Conservation (phyloP, 1,140 invertebrate genomes). For the Macrosteles quadrilineatus region DNA sequence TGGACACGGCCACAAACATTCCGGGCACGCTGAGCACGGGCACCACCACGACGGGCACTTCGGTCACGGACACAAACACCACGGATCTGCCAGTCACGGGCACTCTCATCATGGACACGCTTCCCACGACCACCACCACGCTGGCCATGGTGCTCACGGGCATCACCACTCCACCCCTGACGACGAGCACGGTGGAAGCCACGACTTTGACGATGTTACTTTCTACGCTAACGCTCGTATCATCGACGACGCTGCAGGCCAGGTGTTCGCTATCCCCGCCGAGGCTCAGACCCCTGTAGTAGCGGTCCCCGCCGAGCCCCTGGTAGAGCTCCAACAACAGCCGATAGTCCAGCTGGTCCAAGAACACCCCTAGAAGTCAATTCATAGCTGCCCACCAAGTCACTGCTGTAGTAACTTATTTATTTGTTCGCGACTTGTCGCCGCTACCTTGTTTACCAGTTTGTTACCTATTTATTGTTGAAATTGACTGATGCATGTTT, state of each 20-base stretch:
- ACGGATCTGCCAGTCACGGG: background rate
- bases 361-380: too few species aligned
- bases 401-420: slow-evolving; percentile 19
- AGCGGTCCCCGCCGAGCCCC: background rate
- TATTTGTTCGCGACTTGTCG: background rate
- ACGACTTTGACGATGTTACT: background rate
- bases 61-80: slow-evolving; percentile 2
- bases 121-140: background rate
- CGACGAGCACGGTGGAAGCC: background rate
- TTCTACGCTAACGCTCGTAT: slow-evolving; percentile 17
- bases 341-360: slow-evolving; percentile 6
- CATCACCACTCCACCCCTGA: background rate
- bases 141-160: slow-evolving; percentile 1
- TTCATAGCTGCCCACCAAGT: slow-evolving; percentile 3
- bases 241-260: background rate
- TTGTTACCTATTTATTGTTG: slow-evolving; percentile 26
- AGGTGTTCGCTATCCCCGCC: slow-evolving; percentile 13
- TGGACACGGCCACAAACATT: slow-evolving; percentile 24
- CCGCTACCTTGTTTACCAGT: background rate
- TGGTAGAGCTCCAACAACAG: slow-evolving; percentile 2
- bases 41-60: slow-evolving; percentile 12
- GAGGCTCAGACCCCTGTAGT: background rate
- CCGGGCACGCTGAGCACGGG: background rate
- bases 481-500: slow-evolving; percentile 10
- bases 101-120: background rate